Evolutionary conservation across 2,888 invertebrate genomes (phyloP).

Genomic region (Peribatodes rhomboidaria): DNA sequence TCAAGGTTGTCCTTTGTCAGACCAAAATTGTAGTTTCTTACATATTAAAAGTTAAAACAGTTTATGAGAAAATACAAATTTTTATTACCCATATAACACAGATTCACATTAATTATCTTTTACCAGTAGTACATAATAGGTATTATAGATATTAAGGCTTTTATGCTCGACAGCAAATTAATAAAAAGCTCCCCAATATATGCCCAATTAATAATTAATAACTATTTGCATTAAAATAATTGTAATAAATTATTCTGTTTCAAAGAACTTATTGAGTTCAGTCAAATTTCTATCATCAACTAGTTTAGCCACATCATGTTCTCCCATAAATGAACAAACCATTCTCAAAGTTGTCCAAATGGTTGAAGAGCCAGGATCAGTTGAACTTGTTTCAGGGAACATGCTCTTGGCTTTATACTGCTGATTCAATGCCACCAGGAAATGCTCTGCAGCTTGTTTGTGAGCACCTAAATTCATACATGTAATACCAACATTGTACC

Average conservation of each 20-base stretch:
- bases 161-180: neutral
- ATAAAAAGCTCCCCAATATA: neutral
- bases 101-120: neutral
- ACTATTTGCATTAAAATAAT: neutral
- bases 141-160: neutral
- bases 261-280: slow-evolving; percentile 86
- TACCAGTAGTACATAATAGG: neutral
- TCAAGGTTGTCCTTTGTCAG: slow-evolving; percentile 91
- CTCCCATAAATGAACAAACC: slow-evolving; percentile 93
- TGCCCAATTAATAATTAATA: neutral
- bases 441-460: slow-evolving; percentile 98
- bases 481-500: slow-evolving; percentile 99
- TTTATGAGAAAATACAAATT: slow-evolving; percentile 46
- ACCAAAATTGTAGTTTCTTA: slow-evolving; percentile 90
- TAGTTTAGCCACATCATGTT: slow-evolving; percentile 87
- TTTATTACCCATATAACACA: slow-evolving; percentile 41
- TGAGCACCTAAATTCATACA: slow-evolving; percentile 98
- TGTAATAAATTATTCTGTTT: slow-evolving; percentile 54
- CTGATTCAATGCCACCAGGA: slow-evolving; percentile 96
- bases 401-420: slow-evolving; percentile 89
- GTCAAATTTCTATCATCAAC: slow-evolving; percentile 88
- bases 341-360: slow-evolving; percentile 98
- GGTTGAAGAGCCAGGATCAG: slow-evolving; percentile 92
- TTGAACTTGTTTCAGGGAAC: slow-evolving; percentile 65
- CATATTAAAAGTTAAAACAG: slow-evolving; percentile 77